phyloP scores from a whole-genome alignment of 2,888 invertebrate species.

The Rhynchonema sp. region DNA sequence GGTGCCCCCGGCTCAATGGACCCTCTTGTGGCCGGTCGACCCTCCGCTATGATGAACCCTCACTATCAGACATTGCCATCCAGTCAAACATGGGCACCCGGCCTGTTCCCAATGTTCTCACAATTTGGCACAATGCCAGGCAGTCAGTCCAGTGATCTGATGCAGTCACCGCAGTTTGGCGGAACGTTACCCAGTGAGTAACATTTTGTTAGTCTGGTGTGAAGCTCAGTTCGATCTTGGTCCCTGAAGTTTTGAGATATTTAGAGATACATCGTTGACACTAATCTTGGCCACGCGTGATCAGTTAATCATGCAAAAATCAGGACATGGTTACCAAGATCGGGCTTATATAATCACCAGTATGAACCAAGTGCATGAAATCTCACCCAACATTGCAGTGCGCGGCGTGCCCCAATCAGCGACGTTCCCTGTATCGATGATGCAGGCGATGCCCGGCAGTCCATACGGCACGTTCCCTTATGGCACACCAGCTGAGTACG shows the following conservation, averaged over 20 bases:
- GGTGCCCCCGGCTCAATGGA: not conserved
- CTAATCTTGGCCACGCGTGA: too few species aligned
- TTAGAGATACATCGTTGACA: too few species aligned
- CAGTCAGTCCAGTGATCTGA: not conserved
- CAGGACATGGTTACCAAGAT: too few species aligned
- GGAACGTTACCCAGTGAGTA: too few species aligned
- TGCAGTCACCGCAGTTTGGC: too few species aligned
- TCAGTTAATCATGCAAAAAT: too few species aligned
- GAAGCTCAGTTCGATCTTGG: too few species aligned
- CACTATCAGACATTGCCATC: not conserved
- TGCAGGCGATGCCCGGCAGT: conserved; percentile 13
- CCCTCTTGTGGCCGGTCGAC: not conserved
- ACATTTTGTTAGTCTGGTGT: too few species aligned
- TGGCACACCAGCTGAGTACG: conserved; percentile 15
- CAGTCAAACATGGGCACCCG: not conserved
- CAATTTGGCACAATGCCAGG: not conserved
- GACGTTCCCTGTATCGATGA: not conserved
- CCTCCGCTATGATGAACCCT: not conserved
- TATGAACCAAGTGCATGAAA: too few species aligned
- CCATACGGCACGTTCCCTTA: conserved; percentile 24
- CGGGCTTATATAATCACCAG: too few species aligned
- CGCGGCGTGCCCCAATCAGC: not conserved
- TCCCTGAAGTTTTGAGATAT: too few species aligned
- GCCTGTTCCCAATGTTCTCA: not conserved
- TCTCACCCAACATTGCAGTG: not conserved